Evolutionary conservation across 2,888 invertebrate species (phyloP), one percentile per base, ranked within the genome.

Genomic region (Torymus auratus): DNA sequence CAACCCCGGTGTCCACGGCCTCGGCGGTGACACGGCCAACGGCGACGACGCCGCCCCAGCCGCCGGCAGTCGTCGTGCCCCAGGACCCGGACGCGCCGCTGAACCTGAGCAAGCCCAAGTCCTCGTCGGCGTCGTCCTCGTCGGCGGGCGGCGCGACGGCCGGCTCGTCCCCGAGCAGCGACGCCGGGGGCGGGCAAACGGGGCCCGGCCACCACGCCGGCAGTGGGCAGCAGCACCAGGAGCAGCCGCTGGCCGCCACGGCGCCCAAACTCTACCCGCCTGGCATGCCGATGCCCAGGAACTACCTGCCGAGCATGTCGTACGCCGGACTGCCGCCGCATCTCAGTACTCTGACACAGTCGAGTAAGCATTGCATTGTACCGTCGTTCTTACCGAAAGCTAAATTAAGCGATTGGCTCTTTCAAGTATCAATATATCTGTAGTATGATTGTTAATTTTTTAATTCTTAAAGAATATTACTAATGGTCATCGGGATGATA

Each of bases 91-190:
- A 97, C 89, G 94, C 96, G 1, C 98, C 98, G 1, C 92, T 98
- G 62, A 98, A 98, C 91, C 93, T 98, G 73, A 95, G 95, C 87
- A 98, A 97, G 91, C 97, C 97, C 78, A 95, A 97, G 86, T 92
- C 84, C 84, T 91, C 91, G 82, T 91, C 91, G 84, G 90, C 91
- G 82, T 91, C 91, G 84, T 90, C 91, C 73, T 91, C 91, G 86
- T 92, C 84, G 85, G 91, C 91, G 81, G 93, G 92, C 12, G 88
- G 92, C 13, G 88, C 89, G 23, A 87, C 87, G 75, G 88, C 88
- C 4, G 88, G 88, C 80, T 88, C 87, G 78, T 83, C 93, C 88
- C 90, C 94, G 11, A 91, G 92, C 11, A 92, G 92, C 64, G 92
- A 92, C 86, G 90, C 89, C 41, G 41, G 41, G 83, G 91, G 85